Evolutionary conservation across 2,888 invertebrate species (phyloP).

Genomic region (Proisotoma minuta): DNA sequence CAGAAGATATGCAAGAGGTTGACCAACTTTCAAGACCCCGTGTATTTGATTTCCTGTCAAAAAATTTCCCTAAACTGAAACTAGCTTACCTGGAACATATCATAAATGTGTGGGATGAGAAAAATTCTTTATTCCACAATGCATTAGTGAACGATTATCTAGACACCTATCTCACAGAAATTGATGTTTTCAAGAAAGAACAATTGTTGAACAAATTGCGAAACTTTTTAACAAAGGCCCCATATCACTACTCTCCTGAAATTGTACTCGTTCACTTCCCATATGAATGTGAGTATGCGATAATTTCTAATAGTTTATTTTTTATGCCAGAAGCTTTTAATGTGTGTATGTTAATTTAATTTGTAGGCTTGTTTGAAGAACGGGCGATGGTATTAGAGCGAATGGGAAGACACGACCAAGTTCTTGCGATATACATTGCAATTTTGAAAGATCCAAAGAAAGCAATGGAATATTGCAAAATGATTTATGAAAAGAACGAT

Average conservation of each 20-base stretch:
- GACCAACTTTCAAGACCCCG: constrained; percentile 81
- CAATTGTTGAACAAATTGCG: constrained; percentile 63
- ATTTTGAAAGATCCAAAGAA: constrained; percentile 74
- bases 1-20: constrained; percentile 74
- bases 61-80: constrained; percentile 70
- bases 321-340: neutral
- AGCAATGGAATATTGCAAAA: constrained; percentile 80
- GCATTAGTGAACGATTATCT: constrained; percentile 82
- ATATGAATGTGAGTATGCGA: constrained; percentile 57
- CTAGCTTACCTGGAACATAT: constrained; percentile 94
- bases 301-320: neutral
- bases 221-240: constrained; percentile 73
- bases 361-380: constrained; percentile 74
- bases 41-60: constrained; percentile 81
- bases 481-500: constrained; percentile 56
- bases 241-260: constrained; percentile 78
- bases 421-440: constrained; percentile 84
- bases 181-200: constrained; percentile 55
- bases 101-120: constrained; percentile 82
- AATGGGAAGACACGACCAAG: constrained; percentile 85
- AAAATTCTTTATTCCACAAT: constrained; percentile 80
- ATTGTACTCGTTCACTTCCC: constrained; percentile 82
- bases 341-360: neutral
- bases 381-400: constrained; percentile 89
- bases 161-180: constrained; percentile 57